These are phyloP conservation scores for Suillia variegata DNA, from an alignment of 2,888 invertebrate species.

Conservation along the genomic window DNA sequence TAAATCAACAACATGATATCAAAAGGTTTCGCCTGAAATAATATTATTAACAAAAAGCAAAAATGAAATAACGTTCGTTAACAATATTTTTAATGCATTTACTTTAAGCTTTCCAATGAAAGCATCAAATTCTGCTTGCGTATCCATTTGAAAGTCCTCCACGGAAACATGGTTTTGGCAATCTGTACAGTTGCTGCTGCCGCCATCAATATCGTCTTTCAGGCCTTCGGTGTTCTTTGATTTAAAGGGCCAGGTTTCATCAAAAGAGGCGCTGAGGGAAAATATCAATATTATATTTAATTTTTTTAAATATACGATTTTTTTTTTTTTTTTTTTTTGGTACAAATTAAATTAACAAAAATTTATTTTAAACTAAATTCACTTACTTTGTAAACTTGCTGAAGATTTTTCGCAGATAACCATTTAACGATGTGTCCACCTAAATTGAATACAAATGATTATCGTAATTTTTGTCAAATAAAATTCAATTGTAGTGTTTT, in stretches of 20 bases:
- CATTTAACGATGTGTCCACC: too few relatives aligned
- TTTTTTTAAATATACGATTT: background rate
- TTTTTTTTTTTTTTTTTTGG: background rate
- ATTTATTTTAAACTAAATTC: too few relatives aligned
- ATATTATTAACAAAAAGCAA: background rate
- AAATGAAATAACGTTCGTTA: background rate
- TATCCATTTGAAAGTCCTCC: background rate
- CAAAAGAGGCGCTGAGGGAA: background rate
- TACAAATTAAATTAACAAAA: too few relatives aligned
- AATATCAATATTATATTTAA: constrained; percentile 3
- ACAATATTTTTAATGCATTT: background rate
- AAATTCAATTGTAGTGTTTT: too few relatives aligned
- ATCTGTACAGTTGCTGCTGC: background rate
- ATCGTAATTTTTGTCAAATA: too few relatives aligned
- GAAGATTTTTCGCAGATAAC: constrained; percentile 44
- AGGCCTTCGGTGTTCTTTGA: background rate
- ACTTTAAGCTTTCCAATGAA: background rate
- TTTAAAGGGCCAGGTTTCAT: constrained; percentile 14
- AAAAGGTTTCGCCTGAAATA: constrained; percentile 30
- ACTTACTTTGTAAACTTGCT: constrained; percentile 43
- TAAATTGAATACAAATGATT: too few relatives aligned
- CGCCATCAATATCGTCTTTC: too few relatives aligned
- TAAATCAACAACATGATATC: constrained; percentile 43
- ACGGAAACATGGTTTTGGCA: background rate
- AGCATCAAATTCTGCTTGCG: background rate